Evolutionary conservation across 1,140 invertebrate genomes (phyloP).

Genomic region (Phymorhynchus buccinoides): DNA sequence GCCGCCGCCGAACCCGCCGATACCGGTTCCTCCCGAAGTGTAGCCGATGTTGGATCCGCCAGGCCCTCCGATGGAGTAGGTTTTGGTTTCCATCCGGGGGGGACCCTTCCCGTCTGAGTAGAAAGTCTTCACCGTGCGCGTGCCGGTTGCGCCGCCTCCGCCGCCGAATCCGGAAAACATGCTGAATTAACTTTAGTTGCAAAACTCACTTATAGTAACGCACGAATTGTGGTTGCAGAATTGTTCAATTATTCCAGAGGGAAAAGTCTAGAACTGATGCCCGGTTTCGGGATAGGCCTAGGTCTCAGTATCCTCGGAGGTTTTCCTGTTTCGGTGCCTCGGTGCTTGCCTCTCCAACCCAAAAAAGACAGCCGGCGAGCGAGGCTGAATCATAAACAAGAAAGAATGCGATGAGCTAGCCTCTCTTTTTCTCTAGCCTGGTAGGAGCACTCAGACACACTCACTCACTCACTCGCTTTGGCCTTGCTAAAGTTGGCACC

Average conservation of each 20-base stretch:
- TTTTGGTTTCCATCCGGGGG: conserved; percentile 59
- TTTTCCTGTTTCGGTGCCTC: too few species aligned
- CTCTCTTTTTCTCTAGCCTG: too few species aligned
- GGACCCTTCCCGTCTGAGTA: conserved; percentile 60
- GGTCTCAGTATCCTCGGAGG: too few species aligned
- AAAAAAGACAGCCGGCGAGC: too few species aligned
- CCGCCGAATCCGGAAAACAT: conserved; percentile 25
- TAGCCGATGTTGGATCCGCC: conserved; percentile 42
- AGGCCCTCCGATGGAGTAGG: conserved; percentile 58
- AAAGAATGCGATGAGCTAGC: too few species aligned
- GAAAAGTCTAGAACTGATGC: not conserved
- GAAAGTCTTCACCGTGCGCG: conserved; percentile 59
- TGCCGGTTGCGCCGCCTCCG: conserved; percentile 14
- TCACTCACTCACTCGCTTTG: too few species aligned
- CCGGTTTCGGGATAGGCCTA: not conserved
- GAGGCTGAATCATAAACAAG: not conserved
- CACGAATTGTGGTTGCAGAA: too few species aligned
- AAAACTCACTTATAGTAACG: too few species aligned
- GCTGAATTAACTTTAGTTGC: not conserved
- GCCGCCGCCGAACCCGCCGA: conserved; percentile 36
- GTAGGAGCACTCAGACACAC: too few species aligned
- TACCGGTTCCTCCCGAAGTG: conserved; percentile 25
- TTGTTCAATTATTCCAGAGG: not conserved
- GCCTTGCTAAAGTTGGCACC: not conserved
- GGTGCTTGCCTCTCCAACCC: too few species aligned